phyloP scores from a whole-genome alignment of 2,888 invertebrate species.

The Nephrocerus scutellatus region DNA sequence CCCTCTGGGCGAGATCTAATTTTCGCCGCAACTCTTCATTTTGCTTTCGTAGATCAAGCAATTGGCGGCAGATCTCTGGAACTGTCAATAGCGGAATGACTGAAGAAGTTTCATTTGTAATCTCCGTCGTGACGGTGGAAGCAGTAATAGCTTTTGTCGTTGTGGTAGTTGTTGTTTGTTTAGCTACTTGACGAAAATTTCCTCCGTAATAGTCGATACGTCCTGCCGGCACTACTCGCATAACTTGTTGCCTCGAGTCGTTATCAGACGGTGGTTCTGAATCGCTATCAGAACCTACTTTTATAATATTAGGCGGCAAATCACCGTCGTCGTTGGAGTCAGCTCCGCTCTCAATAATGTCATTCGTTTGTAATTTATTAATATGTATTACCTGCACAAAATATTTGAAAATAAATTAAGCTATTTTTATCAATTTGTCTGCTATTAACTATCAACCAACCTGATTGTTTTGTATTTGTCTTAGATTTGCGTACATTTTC shows the following conservation, averaged over 20 bases:
- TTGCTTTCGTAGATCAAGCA: conserved; percentile 38
- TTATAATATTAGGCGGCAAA: conserved; percentile 25
- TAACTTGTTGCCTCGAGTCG: conserved; percentile 11
- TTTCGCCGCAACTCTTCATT: conserved; percentile 40
- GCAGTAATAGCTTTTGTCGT: conserved; percentile 3
- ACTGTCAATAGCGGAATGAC: conserved; percentile 37
- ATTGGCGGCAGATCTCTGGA: conserved; percentile 41
- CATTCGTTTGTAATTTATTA: no score
- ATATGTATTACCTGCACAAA: no score
- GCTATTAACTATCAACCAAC: no score
- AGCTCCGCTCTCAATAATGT: no score
- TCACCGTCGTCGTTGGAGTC: conserved; percentile 20
- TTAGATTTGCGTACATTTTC: no score
- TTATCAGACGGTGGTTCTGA: conserved; percentile 14
- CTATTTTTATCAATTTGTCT: no score
- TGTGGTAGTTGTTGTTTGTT: conserved; percentile 8
- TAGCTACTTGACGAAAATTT: no score
- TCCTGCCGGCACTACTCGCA: conserved; percentile 5
- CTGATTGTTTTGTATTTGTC: no score
- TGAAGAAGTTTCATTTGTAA: conserved; percentile 25
- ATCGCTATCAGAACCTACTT: conserved; percentile 22
- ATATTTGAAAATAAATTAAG: no score
- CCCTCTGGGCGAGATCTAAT: conserved; percentile 38
- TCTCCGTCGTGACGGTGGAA: no score
- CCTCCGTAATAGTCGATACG: no score